Base-by-base conservation (phyloP, 2,797 vertebrate genomes). In the Ceyx erithaca region DNA sequence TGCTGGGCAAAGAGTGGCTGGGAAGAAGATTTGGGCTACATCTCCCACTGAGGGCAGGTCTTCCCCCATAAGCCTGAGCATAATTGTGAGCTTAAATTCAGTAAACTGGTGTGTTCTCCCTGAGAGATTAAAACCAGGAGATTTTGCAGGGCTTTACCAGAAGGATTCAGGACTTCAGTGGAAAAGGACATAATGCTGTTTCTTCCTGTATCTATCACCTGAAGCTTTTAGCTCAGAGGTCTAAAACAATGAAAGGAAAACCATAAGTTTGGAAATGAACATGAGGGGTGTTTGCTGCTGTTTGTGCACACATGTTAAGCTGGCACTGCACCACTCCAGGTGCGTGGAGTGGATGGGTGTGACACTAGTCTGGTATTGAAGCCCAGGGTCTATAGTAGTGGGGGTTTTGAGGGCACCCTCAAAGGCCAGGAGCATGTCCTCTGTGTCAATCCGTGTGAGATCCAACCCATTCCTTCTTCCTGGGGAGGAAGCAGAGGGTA, bases 121-220 rank as follows among this genome's bases (percentile, higher is more conserved):
- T 0, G 1, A 49, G 22, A 45, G 71, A 18, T 15, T 31, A 66
- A 85, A 75, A 43, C 17, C 45, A 40, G 67, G 73, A 78, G 79
- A 41, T 23, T 80, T 58, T 13, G 12, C 77, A 61, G 77, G 40
- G 80, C 87, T 73, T 23, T 63, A 12, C 6, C 31, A 76, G 68
- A 80, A 83, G 62, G 5, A 28, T 4, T 55, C 68, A 52, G 78
- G 35, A 31, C 30, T 70, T 52, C n/a, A 26, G 67, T 40, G 10
- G 14, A 72, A 85, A 48, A 54, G 71, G 80, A 90, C 91, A 71
- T 33, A 63, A 92, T 95, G 43, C 22, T 12, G 1, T 88, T 91
- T 93, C 92, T 91, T 88, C 89, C 84, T 25, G 66, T 16, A 54
- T 88, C 86, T 93, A 94, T 89, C 88, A 92, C 52, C 82, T 20